Conservation (phyloP, 2,113 vertebrate species). For the Tetrax tetrax region DNA sequence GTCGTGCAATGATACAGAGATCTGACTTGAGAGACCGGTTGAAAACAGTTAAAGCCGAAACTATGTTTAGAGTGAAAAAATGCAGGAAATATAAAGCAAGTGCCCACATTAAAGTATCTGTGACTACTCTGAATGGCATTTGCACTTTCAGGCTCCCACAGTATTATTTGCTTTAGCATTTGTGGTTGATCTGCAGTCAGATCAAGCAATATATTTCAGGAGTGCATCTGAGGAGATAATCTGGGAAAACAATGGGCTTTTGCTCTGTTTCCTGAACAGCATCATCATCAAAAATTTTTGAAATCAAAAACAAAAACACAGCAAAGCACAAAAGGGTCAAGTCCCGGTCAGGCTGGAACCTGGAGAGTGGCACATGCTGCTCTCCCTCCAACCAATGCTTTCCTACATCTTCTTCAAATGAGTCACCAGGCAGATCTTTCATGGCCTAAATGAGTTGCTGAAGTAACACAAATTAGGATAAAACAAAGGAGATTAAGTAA, state of each 20-base stretch:
- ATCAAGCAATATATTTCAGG: conserved; percentile 39
- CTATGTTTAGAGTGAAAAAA: conserved; percentile 28
- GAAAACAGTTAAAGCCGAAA: neutral
- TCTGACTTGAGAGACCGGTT: neutral
- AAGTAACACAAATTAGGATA: neutral
- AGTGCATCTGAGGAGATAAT: conserved; percentile 58
- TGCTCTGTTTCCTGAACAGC: conserved; percentile 47
- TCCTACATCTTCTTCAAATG: neutral
- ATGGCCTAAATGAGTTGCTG: neutral
- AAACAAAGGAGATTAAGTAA: neutral
- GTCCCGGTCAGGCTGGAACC: neutral
- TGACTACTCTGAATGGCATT: conserved; percentile 47
- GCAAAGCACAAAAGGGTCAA: conserved; percentile 4
- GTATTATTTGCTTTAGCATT: conserved; percentile 56
- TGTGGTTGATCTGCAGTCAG: conserved; percentile 39
- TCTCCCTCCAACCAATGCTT: neutral
- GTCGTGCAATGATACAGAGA: neutral
- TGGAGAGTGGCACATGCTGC: neutral
- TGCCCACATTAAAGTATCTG: conserved; percentile 54
- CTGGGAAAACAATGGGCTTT: conserved; percentile 34
- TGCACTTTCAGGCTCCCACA: conserved; percentile 51
- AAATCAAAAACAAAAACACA: conserved; percentile 37
- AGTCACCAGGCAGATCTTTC: neutral
- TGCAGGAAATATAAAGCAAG: neutral
- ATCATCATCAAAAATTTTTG: conserved; percentile 34